phyloP scores from a whole-genome alignment of 1,140 invertebrate species.

The Magallana ariakensis region DNA sequence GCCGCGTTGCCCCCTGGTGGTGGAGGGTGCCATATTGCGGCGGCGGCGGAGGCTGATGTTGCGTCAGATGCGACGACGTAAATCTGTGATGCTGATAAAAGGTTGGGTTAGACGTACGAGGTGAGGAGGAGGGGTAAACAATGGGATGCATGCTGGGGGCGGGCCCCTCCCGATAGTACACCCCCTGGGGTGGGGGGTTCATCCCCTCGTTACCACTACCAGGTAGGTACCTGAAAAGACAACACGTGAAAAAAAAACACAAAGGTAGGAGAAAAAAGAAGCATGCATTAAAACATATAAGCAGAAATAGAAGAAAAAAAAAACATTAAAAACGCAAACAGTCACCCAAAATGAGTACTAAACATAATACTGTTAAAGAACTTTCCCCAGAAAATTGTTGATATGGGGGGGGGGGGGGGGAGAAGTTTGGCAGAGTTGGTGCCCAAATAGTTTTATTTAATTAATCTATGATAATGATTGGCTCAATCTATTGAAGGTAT shows the following conservation, averaged over 20 bases:
- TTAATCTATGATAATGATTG: no score
- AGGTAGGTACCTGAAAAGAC: slow-evolving; percentile 6
- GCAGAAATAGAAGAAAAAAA: slow-evolving; percentile 1
- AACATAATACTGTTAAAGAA: no score
- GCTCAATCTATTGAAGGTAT: no score
- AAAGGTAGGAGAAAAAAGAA: neutral
- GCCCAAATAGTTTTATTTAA: no score
- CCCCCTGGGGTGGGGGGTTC: neutral
- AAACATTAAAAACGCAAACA: neutral
- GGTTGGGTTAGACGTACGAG: slow-evolving; percentile 13
- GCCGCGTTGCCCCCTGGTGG: neutral
- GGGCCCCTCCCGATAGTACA: slow-evolving; percentile 26
- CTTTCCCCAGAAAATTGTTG: no score
- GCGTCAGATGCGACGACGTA: neutral
- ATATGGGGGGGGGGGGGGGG: no score
- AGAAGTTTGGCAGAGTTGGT: no score
- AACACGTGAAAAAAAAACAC: neutral
- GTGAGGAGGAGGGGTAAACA: slow-evolving; percentile 4
- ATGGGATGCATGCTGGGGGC: slow-evolving; percentile 36
- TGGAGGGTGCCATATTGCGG: slow-evolving; percentile 37
- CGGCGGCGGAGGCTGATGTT: neutral
- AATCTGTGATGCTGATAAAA: slow-evolving; percentile 31
- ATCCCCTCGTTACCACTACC: slow-evolving; percentile 4
- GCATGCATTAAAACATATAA: slow-evolving; percentile 17
- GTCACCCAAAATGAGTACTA: no score